These are phyloP conservation scores for Agrypnus murinus DNA, from an alignment of 2,888 invertebrate genomes.

Conservation along the genomic window DNA sequence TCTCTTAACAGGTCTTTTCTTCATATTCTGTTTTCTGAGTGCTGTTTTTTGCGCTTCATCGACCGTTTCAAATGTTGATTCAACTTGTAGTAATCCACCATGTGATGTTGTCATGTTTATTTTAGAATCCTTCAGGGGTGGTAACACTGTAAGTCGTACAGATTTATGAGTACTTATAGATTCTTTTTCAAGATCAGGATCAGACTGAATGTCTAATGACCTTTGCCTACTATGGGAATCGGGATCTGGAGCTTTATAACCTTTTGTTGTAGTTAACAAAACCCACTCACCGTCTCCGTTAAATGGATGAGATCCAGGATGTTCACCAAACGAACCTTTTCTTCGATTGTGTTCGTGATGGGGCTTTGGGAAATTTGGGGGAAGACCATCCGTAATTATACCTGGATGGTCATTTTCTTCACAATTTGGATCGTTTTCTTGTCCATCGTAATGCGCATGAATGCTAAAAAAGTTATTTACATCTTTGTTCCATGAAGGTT, in stretches of 20 bases:
- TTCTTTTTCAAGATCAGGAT: slow-evolving; percentile 53
- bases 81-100: slow-evolving; percentile 84
- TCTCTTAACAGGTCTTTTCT: slow-evolving; percentile 55
- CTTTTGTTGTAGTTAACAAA: slow-evolving; percentile 84
- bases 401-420: slow-evolving; percentile 52
- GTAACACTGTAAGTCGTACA: slow-evolving; percentile 81
- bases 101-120: slow-evolving; percentile 81
- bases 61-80: slow-evolving; percentile 81
- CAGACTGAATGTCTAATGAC: slow-evolving; percentile 61
- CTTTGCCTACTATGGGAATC: slow-evolving; percentile 61
- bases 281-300: slow-evolving; percentile 86
- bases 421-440: slow-evolving; percentile 58
- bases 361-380: slow-evolving; percentile 73
- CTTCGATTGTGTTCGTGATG: slow-evolving; percentile 57
- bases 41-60: slow-evolving; percentile 75
- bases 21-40: slow-evolving; percentile 61
- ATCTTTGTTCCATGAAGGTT: slow-evolving; percentile 61
- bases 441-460: slow-evolving; percentile 70
- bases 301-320: slow-evolving; percentile 76
- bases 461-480: slow-evolving; percentile 57
- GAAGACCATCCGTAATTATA: slow-evolving; percentile 75
- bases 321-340: slow-evolving; percentile 60
- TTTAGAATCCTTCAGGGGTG: slow-evolving; percentile 77
- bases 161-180: slow-evolving; percentile 63
- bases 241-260: slow-evolving; percentile 75